Percentiles rank a stretch among this genome's conserved stretches.
These are phyloP conservation scores for Castor canadensis DNA, from an alignment of 2,113 vertebrate genomes.

Conservation along the genomic window DNA sequence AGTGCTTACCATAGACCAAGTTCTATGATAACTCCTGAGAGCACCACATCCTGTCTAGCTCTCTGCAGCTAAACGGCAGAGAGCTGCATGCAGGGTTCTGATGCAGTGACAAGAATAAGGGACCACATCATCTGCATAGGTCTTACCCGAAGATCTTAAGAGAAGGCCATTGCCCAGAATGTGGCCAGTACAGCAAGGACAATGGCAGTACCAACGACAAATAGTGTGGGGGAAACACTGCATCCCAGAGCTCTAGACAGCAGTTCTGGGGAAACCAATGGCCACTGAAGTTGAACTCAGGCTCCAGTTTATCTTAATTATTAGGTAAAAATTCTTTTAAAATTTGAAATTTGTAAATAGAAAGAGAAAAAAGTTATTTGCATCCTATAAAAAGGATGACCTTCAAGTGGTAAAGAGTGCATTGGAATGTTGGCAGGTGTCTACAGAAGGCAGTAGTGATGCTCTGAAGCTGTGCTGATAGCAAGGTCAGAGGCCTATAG, in stretches of 20 bases:
- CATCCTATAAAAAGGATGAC: not conserved
- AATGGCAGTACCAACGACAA: not conserved
- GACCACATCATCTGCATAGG: not conserved
- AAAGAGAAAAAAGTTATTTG: slow-evolving; percentile 3
- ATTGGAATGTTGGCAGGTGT: not conserved
- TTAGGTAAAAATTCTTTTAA: not conserved
- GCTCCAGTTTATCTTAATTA: not conserved
- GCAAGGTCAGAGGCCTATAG: not conserved
- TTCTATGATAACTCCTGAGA: not conserved
- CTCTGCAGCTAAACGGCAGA: not conserved
- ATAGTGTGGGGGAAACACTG: not conserved
- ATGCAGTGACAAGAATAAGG: not conserved
- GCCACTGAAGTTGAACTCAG: not conserved
- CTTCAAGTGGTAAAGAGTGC: not conserved
- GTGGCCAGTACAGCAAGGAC: not conserved
- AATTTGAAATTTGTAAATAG: not conserved
- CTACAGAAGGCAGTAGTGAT: not conserved
- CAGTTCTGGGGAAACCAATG: not conserved
- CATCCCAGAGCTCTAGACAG: not conserved
- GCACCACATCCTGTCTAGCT: not conserved
- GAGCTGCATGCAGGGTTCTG: not conserved
- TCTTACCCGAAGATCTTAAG: not conserved
- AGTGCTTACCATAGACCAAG: not conserved
- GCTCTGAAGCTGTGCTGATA: not conserved
- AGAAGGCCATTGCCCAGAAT: not conserved